Evolutionary conservation across 1,140 invertebrate genomes (phyloP), one percentile per base, ranked within the genome.

Genomic region (Adelges cooleyi): DNA sequence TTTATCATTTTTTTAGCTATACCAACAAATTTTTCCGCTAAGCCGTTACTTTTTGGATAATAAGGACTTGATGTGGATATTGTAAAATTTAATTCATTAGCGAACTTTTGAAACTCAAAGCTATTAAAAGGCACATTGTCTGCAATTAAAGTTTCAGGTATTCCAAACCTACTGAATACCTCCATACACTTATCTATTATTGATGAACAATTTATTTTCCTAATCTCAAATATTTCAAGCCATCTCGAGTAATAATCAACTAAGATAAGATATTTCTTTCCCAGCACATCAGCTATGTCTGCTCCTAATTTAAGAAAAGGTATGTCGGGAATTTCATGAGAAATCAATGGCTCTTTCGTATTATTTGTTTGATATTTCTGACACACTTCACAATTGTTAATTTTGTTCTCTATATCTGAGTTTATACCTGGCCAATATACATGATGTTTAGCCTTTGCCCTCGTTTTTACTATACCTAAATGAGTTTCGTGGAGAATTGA

Each of bases 41-140:
- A 67, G 8, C 75, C 74, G 70, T 77, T 77, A 3, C 71, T 73
- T 66, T 74, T 69, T 2, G 72, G 67, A 69, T 75, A 72, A 53
- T 70, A 53, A 0, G 75, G 77, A 49, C 72, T 74, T 17, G 70
- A 72, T 1, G 72, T 75, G 8, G 68, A 46, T 67, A 76, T 73
- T 13, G 67, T 44, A 66, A 80, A 74, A 11, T 71, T 70, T 71
- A 74, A 79, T 2, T 73, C 67, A 46, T 69, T 69, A 65, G 67
- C 67, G 78, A 79, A 51, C 73, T 69, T 6, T 49, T 27, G 10
- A 70, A 59, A 59, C 17, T 59, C 53, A 59, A 5, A 29, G 9
- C 20, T 29, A 36, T 50, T 44, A 67, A 75, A 78, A 44, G 76
- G 73, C 1, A 75, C 71, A 68, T 75, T 74, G 68, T 78, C 76